Conservation (phyloP, 2,797 vertebrate species). For the Diceros bicornis region DNA sequence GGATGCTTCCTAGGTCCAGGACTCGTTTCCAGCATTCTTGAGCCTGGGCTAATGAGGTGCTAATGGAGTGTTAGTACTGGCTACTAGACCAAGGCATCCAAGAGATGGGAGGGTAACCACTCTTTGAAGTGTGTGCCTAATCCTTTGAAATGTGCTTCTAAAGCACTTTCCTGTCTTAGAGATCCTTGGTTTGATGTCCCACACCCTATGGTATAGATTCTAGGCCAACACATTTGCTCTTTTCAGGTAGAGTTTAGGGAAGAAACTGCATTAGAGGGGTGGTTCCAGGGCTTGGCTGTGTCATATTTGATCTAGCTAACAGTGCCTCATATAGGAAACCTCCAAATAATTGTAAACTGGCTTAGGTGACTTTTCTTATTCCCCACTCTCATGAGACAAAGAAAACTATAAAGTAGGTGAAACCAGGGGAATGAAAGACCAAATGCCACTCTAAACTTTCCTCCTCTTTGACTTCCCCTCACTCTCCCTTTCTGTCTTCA, state of each 20-base stretch:
- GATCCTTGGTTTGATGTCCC: conserved; percentile 18
- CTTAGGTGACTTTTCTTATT: not conserved
- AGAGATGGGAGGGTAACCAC: conserved; percentile 55
- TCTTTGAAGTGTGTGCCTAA: conserved; percentile 67
- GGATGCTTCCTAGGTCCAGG: conserved; percentile 13
- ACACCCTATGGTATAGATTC: not conserved
- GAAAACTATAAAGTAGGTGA: not conserved
- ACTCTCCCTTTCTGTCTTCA: not conserved
- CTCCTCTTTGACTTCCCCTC: not conserved
- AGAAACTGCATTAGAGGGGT: not conserved
- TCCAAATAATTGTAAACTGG: not conserved
- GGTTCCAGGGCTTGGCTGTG: not conserved
- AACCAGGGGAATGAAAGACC: not conserved
- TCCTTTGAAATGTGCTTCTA: conserved; percentile 64
- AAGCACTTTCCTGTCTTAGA: conserved; percentile 64
- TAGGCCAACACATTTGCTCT: conserved; percentile 2
- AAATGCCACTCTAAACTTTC: not conserved
- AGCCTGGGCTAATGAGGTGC: conserved; percentile 75
- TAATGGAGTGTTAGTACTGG: conserved; percentile 76
- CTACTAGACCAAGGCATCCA: conserved; percentile 60
- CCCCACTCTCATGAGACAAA: not conserved
- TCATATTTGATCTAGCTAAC: not conserved
- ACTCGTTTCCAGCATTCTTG: conserved; percentile 53
- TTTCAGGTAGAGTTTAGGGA: not conserved
- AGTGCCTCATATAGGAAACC: not conserved